Percentiles rank a stretch among this genome's conserved stretches.
Conservation (phyloP, 2,797 vertebrate species). For the Anabacerthia variegaticeps region DNA sequence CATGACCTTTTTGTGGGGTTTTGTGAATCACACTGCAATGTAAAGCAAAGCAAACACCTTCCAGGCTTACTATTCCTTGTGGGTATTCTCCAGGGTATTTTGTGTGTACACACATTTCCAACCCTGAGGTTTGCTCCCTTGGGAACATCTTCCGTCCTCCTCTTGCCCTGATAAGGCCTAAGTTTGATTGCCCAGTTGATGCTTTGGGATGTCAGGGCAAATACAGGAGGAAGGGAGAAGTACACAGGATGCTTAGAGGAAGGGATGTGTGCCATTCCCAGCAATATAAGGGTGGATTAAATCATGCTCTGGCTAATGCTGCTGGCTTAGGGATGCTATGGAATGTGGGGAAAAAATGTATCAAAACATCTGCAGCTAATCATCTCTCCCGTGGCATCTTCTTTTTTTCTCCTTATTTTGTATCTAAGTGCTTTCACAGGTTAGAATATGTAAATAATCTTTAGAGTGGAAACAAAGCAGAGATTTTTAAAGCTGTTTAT, state of each 20-base stretch:
- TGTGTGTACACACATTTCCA: not conserved
- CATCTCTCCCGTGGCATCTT: not conserved
- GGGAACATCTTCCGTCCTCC: not conserved
- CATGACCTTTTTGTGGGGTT: not conserved
- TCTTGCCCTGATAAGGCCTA: not conserved
- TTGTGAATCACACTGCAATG: not conserved
- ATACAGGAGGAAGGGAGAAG: not conserved
- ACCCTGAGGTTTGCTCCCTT: not conserved
- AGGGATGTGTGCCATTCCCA: not conserved
- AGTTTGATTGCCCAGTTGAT: not conserved
- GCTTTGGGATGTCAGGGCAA: not conserved
- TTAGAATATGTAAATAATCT: not conserved
- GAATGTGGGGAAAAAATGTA: not conserved
- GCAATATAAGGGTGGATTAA: not conserved
- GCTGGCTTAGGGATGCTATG: not conserved
- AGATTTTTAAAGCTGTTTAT: slow-evolving; percentile 28
- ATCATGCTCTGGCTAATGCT: not conserved
- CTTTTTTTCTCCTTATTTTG: not conserved
- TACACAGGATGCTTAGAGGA: rapidly evolving
- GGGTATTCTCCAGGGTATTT: not conserved
- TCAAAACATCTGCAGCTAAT: not conserved
- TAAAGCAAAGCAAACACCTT: not conserved
- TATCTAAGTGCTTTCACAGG: not conserved
- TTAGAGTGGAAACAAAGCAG: not conserved
- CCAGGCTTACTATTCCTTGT: not conserved